Percentiles rank a stretch among this genome's conserved stretches.
Evolutionary conservation across 2,888 invertebrate species (phyloP).

Genomic region (Smittia sp.): DNA sequence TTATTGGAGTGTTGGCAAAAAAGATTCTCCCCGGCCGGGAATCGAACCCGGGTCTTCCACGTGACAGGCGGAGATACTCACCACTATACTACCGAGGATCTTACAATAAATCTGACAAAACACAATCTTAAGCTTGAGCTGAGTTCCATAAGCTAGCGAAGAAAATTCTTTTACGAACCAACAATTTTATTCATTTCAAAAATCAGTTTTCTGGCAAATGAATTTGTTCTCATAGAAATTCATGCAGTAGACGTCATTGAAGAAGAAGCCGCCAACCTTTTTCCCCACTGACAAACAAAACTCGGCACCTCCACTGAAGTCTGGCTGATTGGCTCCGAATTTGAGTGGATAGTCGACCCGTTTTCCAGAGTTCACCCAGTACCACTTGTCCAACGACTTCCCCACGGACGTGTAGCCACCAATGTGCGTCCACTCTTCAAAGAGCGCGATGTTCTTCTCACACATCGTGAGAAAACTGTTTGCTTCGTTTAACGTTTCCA

Average conservation of each 20-base stretch:
- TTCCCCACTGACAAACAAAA: constrained; percentile 2
- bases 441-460: neutral
- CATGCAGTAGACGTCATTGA: constrained; percentile 10
- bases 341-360: neutral
- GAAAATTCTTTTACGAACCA: too few species aligned
- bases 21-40: constrained; percentile 54
- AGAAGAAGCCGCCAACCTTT: neutral
- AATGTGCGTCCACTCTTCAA: neutral
- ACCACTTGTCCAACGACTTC: neutral
- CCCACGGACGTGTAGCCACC: neutral
- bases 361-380: constrained; percentile 24
- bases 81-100: constrained; percentile 55
- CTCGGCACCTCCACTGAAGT: neutral
- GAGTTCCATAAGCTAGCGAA: neutral
- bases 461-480: neutral
- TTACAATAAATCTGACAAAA: neutral
- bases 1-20: too few species aligned
- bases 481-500: constrained; percentile 11
- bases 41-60: constrained; percentile 56
- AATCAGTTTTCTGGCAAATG: constrained; percentile 19
- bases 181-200: too few species aligned
- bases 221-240: constrained; percentile 9
- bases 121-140: neutral
- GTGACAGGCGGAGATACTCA: constrained; percentile 56
- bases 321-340: neutral